phyloP scores from a whole-genome alignment of 2,888 invertebrate species.

The Tiphia femorata region DNA sequence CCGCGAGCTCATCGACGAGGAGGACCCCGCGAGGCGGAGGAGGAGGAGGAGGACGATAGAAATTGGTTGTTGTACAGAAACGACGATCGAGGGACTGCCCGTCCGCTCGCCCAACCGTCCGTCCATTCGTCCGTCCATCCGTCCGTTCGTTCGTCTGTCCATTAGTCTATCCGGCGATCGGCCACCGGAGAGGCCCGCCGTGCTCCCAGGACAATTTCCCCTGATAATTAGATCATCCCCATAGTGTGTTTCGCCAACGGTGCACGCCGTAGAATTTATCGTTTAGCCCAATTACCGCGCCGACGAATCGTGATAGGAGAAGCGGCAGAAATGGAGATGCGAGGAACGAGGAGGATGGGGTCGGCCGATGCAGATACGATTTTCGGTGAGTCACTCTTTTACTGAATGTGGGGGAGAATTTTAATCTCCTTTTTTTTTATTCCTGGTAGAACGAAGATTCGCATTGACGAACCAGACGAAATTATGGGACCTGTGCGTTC shows the following conservation, averaged over 20 bases:
- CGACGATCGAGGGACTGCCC: constrained; percentile 21
- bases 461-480: too few relatives aligned
- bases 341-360: too few relatives aligned
- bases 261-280: constrained; percentile 42
- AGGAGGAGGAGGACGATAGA: background rate
- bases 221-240: constrained; percentile 48
- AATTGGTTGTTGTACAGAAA: background rate
- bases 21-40: background rate
- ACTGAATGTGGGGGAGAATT: too few relatives aligned
- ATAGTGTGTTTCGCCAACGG: constrained; percentile 27
- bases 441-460: too few relatives aligned
- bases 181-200: constrained; percentile 20
- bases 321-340: too few relatives aligned
- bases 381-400: too few relatives aligned
- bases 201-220: constrained; percentile 47
- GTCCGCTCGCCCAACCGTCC: constrained; percentile 19
- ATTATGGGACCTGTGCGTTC: too few relatives aligned
- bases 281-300: constrained; percentile 1
- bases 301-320: too few relatives aligned
- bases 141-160: constrained; percentile 7
- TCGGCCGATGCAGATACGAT: too few relatives aligned
- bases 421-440: too few relatives aligned
- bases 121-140: constrained; percentile 16
- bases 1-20: too few relatives aligned
- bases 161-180: constrained; percentile 23